Conservation (phyloP, 2,888 invertebrate species). For the Hemistola chrysoprasaria region DNA sequence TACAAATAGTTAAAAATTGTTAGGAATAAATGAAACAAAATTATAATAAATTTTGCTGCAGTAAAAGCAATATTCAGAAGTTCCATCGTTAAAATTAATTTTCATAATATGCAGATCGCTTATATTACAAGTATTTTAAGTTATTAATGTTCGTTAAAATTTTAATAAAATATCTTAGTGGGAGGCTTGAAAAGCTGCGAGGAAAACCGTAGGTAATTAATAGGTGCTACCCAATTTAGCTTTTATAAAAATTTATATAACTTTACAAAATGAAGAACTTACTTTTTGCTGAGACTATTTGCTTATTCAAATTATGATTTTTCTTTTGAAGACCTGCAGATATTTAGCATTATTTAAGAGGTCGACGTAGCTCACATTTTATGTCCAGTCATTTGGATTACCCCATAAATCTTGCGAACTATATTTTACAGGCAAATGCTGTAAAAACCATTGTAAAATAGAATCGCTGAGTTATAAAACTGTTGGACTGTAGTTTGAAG, state of each 20-base stretch:
- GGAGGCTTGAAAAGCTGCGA: neutral
- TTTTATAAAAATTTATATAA: too few relatives aligned
- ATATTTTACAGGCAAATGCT: constrained; percentile 2
- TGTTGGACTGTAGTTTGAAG: neutral
- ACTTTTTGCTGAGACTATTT: too few relatives aligned
- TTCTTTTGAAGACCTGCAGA: too few relatives aligned
- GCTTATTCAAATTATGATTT: too few relatives aligned
- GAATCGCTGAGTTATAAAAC: constrained; percentile 28
- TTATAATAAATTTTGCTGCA: constrained; percentile 4
- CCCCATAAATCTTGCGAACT: constrained; percentile 6
- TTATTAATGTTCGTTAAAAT: constrained; percentile 18
- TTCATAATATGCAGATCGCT: constrained; percentile 19
- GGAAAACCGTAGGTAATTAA: constrained; percentile 1
- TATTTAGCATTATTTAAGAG: too few relatives aligned
- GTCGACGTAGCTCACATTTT: too few relatives aligned
- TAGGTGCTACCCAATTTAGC: too few relatives aligned
- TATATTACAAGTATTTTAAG: constrained; percentile 17
- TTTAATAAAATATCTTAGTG: constrained; percentile 17
- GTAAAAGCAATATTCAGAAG: constrained; percentile 13
- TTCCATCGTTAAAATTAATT: constrained; percentile 18
- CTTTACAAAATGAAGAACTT: too few relatives aligned
- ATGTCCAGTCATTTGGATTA: constrained; percentile 1
- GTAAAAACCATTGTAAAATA: constrained; percentile 30
- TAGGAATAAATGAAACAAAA: neutral
- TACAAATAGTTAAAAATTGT: too few relatives aligned